Evolutionary conservation across 2,113 vertebrate species (phyloP).

Genomic region (Eolophus roseicapilla): DNA sequence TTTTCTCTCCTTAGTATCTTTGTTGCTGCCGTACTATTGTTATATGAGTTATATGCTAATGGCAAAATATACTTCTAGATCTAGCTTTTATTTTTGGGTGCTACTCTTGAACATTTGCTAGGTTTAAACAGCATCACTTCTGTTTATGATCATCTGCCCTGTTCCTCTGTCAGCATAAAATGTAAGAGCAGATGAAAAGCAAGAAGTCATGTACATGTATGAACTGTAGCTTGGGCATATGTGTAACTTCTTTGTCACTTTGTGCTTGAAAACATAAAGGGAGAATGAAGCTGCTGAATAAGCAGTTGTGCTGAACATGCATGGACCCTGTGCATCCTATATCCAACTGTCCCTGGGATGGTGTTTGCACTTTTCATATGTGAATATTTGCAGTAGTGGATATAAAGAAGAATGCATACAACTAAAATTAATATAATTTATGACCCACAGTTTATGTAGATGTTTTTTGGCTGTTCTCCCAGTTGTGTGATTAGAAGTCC

Average conservation of each 20-base stretch:
- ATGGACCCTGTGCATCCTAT: not conserved
- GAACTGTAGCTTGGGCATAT: not conserved
- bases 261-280: not conserved
- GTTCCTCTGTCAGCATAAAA: not conserved
- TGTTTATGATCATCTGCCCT: not conserved
- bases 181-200: not conserved
- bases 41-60: not conserved
- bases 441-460: not conserved
- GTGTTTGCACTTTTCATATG: not conserved
- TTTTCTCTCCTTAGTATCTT: not conserved
- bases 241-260: not conserved
- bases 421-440: not conserved
- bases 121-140: not conserved
- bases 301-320: not conserved
- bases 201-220: not conserved
- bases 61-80: not conserved
- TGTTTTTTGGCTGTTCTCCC: not conserved
- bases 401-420: not conserved
- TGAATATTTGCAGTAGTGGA: fast-evolving
- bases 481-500: not conserved
- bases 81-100: not conserved
- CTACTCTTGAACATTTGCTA: not conserved
- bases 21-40: not conserved
- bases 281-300: not conserved
- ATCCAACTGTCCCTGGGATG: not conserved